Evolutionary conservation across 2,797 vertebrate species (phyloP), one percentile per base, ranked within the genome.

Genomic region (Sebastes dallii): DNA sequence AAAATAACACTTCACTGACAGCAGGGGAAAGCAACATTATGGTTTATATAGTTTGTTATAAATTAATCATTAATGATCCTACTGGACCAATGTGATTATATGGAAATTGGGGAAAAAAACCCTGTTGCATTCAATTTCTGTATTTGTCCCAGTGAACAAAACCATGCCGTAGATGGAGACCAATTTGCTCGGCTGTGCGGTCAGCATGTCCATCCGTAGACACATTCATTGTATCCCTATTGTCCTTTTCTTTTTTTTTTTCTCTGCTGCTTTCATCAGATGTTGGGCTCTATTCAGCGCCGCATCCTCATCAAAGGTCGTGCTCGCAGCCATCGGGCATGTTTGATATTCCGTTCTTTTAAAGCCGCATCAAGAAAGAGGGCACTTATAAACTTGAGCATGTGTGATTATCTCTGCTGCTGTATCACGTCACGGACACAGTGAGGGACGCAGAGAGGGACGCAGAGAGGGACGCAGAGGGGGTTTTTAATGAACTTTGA

Each of bases 331-430:
- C 81, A 66, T n/a, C 16, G n/a, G 66, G 30, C 81, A 58, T 77
- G 87, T 90, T 90, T 94, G 87, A 90, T 94, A 91, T 89, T 91
- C 90, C 30, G 32, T 86, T 81, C 79, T 87, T 91, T 81, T 66
- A 46, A 87, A 88, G 80, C 80, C 29, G 32, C 73, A 83, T 72
- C 59, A 78, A 89, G 82, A 86, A 80, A 85, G 87, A 86, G 83
- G 72, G 34, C 80, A 80, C 89, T 91, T 82, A 60, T 36, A 75
- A 89, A 91, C 84, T 90, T 89, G 75, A 86, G 85, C 75, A 3
- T 58, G 77, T 68, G 74, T 83, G 82, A 89, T 90, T 84, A 85
- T 86, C 75, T 75, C 72, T 62, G 67, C 27, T 3, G 59, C 16
- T 18, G 42, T 46, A 8, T 52, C 50, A 39, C 8, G 10, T 68